Conservation (phyloP, 2,888 invertebrate species). For the Tolmerus cingulatus region DNA sequence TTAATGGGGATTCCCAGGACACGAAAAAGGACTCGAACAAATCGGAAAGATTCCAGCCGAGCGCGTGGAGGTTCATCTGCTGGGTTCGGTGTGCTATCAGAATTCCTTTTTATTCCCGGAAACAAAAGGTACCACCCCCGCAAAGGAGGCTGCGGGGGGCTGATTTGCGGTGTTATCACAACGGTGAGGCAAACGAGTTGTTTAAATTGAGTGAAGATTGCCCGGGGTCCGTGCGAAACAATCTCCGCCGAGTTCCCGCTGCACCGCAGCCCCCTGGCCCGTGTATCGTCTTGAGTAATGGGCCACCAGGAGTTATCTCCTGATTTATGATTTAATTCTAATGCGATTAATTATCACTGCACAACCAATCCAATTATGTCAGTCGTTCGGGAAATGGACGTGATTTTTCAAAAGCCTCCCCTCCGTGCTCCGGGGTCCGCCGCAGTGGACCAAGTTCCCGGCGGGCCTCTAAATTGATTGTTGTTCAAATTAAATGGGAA, state of each 20-base stretch:
- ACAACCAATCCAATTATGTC: conserved; percentile 2
- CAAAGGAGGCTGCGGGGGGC: background rate
- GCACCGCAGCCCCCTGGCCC: background rate
- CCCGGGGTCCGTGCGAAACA: background rate
- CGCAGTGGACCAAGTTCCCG: background rate
- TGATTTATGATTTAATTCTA: conserved; percentile 8
- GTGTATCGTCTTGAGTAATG: background rate
- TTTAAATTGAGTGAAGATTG: background rate
- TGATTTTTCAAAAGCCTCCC: background rate
- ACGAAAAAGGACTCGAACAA: conserved; percentile 1
- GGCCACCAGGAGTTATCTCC: background rate
- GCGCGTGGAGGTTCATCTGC: background rate
- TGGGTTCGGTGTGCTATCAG: background rate
- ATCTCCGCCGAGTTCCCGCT: background rate
- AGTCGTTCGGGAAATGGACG: background rate
- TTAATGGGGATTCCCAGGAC: conserved; percentile 19
- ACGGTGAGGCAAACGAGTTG: background rate
- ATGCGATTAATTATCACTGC: conserved; percentile 8
- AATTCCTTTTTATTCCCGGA: background rate
- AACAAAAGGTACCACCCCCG: background rate
- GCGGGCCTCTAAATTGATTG: background rate
- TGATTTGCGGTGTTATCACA: conserved; percentile 1
- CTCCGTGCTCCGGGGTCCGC: background rate
- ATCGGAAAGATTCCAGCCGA: background rate
- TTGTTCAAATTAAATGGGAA: conserved; percentile 23